Evolutionary conservation across 2,113 vertebrate species (phyloP).

Genomic region (Vanacampus margaritifer): DNA sequence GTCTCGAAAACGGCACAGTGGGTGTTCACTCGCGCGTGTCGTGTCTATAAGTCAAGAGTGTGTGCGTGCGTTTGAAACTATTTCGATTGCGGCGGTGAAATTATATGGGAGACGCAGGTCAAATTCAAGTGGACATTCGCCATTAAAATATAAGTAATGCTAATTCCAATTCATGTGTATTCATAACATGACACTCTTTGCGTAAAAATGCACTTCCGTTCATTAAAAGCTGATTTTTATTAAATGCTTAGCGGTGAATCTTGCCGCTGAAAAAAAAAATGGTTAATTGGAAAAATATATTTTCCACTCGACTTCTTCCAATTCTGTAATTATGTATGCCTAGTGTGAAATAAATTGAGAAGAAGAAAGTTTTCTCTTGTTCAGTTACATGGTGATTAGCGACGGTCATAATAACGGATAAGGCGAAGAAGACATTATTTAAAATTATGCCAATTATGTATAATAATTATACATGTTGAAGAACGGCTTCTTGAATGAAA

Average conservation of each 20-base stretch:
- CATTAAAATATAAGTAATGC: not conserved
- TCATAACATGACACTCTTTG: not conserved
- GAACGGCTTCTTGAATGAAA: not conserved
- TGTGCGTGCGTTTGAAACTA: not conserved
- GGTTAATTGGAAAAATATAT: not conserved
- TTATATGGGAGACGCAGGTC: too few relatives aligned
- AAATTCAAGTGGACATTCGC: not conserved
- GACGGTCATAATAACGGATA: not conserved
- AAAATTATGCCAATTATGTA: not conserved
- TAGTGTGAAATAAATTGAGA: not conserved
- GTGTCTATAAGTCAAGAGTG: conserved; percentile 8
- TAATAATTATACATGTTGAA: not conserved
- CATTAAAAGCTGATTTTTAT: not conserved
- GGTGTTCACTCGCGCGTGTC: conserved; percentile 1
- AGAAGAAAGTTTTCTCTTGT: not conserved
- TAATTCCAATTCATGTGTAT: not conserved
- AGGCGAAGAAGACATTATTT: not conserved
- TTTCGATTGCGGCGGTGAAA: not conserved
- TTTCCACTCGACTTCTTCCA: not conserved
- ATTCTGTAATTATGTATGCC: not conserved
- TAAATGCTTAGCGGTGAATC: not conserved
- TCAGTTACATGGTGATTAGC: not conserved
- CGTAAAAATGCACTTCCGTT: not conserved
- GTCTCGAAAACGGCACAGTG: conserved; percentile 39
- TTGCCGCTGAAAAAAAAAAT: not conserved